Evolutionary conservation across 2,888 invertebrate genomes (phyloP), one percentile per base, ranked within the genome.

Genomic region (Cacoxenus indagator): DNA sequence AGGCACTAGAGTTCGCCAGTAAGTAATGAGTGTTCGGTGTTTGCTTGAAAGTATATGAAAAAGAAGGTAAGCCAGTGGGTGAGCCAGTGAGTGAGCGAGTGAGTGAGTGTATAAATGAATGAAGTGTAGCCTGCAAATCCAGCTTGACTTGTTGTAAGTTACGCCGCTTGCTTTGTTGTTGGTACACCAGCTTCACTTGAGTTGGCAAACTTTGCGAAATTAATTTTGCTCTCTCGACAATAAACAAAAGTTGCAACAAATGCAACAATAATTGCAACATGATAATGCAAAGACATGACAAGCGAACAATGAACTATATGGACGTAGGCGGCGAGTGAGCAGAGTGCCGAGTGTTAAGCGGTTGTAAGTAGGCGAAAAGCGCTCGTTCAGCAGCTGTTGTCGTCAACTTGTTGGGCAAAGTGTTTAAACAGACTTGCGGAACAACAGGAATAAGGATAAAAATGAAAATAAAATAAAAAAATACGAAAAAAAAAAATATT

Each of bases 141-240:
- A n/a, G n/a, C 51, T 51, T 19, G 22, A 22, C 22, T 51, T 51
- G 51, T 51, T 51, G 19, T 51, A 9, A 9, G 17, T 51, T 51
- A 22, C 22, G 19, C 22, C 11, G 22, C 51, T 51, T 22, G 17
- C 19, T 55, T 26, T 26, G 26, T 55, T 55, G 55, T 26, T 55
- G 9, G 14, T 55, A 26, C 24, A 55, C n/a, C n/a, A n/a, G n/a
- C n/a, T n/a, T n/a, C n/a, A 55, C 55, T 55, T 24, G 19, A 55
- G 55, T 55, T 55, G 55, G 55, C 55, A 55, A 55, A 55, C 26
- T 55, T 55, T 55, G 8, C n/a, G 26, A 55, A 55, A 55, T 27
- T 55, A 55, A 55, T 55, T 55, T 55, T 26, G 24, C 19, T 14
- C 4, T 8, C 19, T 24, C 51, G 51, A 51, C 19, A 3, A 22